A percentile compares a stretch with the other conserved stretches of the same genome.
Evolutionary conservation across 1,140 invertebrate genomes (phyloP).

Genomic region (Achroia grisella): DNA sequence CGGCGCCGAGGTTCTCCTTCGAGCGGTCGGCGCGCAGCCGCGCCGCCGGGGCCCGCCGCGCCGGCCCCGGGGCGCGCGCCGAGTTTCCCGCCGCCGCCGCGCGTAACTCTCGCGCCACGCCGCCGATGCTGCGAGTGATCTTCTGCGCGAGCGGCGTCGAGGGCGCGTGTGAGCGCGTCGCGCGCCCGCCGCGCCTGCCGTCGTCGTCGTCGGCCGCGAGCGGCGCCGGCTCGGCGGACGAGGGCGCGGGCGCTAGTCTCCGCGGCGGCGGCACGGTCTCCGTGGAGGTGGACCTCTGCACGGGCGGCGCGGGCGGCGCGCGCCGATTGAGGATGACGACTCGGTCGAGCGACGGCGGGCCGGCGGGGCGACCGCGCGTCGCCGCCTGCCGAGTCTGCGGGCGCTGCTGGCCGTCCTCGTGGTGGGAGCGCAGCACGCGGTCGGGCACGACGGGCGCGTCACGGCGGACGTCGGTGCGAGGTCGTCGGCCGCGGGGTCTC

Average conservation of each 20-base stretch:
- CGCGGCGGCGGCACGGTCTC: conserved; percentile 8
- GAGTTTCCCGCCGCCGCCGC: conserved; percentile 38
- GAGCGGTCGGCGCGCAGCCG: conserved; percentile 28
- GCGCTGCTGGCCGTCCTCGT: conserved; percentile 30
- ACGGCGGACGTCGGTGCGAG: conserved; percentile 17
- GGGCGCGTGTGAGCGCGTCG: conserved; percentile 2
- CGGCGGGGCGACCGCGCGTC: conserved; percentile 12
- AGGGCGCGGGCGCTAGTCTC: conserved; percentile 9
- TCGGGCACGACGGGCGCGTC: conserved; percentile 26
- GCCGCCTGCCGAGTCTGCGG: conserved; percentile 47
- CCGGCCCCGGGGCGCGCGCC: conserved; percentile 31
- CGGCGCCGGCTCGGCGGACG: conserved; percentile 3
- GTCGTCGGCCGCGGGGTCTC: conserved; percentile 26
- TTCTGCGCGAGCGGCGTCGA: conserved; percentile 17
- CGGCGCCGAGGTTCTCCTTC: conserved; percentile 14
- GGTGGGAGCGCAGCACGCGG: conserved; percentile 59
- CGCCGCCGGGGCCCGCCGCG: conserved; percentile 17
- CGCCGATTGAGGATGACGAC: conserved; percentile 39
- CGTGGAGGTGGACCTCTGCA: conserved; percentile 6
- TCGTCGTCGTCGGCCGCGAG: conserved; percentile 15
- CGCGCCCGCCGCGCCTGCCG: conserved; percentile 23
- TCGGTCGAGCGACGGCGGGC: conserved; percentile 20
- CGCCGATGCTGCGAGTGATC: conserved; percentile 17
- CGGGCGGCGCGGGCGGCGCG: conserved; percentile 16
- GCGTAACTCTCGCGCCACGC: conserved; percentile 14